Percentiles rank a stretch among this genome's conserved stretches.
These are phyloP conservation scores for Mesoclemmys tuberculata DNA, from an alignment of 2,113 vertebrate species.

Conservation along the genomic window DNA sequence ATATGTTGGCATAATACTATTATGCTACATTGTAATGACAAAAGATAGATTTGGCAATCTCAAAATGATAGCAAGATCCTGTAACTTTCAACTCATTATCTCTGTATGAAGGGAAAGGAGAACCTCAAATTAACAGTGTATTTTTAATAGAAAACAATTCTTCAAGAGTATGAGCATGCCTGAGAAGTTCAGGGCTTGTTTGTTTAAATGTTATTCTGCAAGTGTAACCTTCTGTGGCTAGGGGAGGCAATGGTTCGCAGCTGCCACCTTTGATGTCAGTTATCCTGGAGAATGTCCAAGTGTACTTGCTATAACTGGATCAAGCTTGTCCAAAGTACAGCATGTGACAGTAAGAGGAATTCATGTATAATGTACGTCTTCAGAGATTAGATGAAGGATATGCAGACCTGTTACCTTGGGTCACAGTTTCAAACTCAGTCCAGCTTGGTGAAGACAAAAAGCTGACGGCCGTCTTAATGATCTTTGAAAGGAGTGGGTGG, in stretches of 20 bases:
- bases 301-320: neutral
- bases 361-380: neutral
- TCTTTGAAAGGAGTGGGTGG: slow-evolving; percentile 2
- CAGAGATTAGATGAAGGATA: neutral
- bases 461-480: neutral
- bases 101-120: neutral
- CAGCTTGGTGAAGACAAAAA: neutral
- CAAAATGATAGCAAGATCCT: slow-evolving; percentile 35
- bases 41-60: slow-evolving; percentile 49
- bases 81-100: neutral
- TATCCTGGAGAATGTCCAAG: neutral
- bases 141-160: neutral
- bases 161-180: neutral
- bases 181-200: neutral
- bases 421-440: neutral
- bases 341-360: neutral
- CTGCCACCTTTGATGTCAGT: neutral
- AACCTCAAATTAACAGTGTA: slow-evolving; percentile 28
- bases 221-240: neutral
- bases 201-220: neutral
- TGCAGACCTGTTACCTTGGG: neutral
- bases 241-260: neutral
- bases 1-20: slow-evolving; percentile 66
- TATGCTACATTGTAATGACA: slow-evolving; percentile 59
- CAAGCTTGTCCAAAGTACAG: neutral